Conservation (phyloP, 2,888 invertebrate species). For the Drosophila multiciliata region DNA sequence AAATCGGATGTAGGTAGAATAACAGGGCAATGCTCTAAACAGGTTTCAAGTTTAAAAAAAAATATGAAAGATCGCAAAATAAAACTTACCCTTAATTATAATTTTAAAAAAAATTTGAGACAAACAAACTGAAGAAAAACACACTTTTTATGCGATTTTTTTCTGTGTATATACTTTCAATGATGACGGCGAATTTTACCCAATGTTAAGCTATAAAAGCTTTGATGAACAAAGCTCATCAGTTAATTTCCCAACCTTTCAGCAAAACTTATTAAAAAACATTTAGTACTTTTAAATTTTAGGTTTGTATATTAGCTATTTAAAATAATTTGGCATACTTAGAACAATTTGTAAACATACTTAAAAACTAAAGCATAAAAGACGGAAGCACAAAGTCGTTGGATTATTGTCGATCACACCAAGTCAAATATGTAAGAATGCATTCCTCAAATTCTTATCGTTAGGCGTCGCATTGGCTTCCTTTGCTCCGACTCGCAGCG, state of each 20-base stretch:
- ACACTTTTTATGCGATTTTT: not conserved
- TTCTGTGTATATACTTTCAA: not conserved
- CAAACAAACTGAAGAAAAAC: not conserved
- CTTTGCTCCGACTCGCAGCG: conserved; percentile 51
- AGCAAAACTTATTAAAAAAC: conserved; percentile 21
- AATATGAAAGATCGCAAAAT: not conserved
- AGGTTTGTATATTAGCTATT: conserved; percentile 41
- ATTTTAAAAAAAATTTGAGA: not conserved
- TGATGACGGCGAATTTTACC: not conserved
- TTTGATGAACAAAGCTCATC: not conserved
- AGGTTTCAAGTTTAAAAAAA: not conserved
- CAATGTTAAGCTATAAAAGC: not conserved
- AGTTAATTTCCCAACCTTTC: conserved; percentile 1
- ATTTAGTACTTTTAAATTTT: not conserved
- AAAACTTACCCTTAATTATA: not conserved
- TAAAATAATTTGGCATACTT: conserved; percentile 60
- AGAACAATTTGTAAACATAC: conserved; percentile 16
- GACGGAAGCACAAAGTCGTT: conserved; percentile 54
- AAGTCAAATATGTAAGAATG: not conserved
- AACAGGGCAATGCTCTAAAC: conserved; percentile 28
- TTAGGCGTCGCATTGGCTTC: conserved; percentile 46
- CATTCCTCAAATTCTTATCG: conserved; percentile 47
- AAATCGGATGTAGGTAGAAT: conserved; percentile 16
- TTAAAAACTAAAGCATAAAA: conserved; percentile 48
- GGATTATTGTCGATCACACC: conserved; percentile 31